A percentile compares a stretch with the other conserved stretches of the same genome.
Conservation (phyloP, 2,113 vertebrate genomes). For the Ramphastos sulfuratus region DNA sequence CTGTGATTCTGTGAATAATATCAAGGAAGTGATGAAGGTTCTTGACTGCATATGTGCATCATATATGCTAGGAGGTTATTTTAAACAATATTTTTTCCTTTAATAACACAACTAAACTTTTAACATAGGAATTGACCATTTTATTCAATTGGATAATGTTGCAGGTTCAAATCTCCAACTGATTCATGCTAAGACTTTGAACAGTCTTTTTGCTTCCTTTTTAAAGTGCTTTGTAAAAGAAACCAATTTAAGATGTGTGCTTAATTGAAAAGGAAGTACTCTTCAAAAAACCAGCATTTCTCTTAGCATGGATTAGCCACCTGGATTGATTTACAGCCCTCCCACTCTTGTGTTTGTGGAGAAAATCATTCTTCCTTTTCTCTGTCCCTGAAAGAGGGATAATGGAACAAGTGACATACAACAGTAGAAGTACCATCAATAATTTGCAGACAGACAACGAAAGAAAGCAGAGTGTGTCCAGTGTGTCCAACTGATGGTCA, state of each 20-base stretch:
- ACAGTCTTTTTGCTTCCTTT: not conserved
- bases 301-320: not conserved
- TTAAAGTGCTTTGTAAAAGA: not conserved
- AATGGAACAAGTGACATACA: not conserved
- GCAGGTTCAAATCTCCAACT: not conserved
- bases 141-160: not conserved
- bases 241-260: not conserved
- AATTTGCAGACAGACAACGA: conserved; percentile 37
- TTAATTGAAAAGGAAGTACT: not conserved
- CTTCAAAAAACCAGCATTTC: conserved; percentile 1
- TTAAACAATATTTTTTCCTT: not conserved
- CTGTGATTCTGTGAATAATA: not conserved
- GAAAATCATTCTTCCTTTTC: not conserved
- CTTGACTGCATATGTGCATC: not conserved
- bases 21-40: not conserved
- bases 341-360: not conserved
- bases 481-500: not conserved
- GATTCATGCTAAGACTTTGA: not conserved
- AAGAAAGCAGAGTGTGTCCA: not conserved
- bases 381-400: not conserved
- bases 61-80: not conserved
- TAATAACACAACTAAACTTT: not conserved
- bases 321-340: not conserved
- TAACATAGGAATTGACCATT: fast-evolving
- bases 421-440: conserved; percentile 19